A percentile compares a stretch with the other conserved stretches of the same genome.
These are phyloP conservation scores for Drosophila greeni DNA, from an alignment of 2,888 invertebrate species.

Conservation along the genomic window DNA sequence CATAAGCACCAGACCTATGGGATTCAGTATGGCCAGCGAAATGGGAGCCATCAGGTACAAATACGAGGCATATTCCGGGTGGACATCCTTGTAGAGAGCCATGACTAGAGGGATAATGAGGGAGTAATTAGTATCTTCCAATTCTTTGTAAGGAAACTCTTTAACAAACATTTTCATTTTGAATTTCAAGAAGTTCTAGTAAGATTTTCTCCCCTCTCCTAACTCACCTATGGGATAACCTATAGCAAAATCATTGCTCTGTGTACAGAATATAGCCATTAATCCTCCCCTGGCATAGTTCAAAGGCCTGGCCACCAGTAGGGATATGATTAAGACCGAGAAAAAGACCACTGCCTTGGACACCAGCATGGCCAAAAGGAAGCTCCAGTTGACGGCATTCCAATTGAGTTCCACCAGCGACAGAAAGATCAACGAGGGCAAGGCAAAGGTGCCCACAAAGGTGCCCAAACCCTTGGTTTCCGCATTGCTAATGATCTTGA, in stretches of 20 bases:
- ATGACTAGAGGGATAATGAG: constrained; percentile 81
- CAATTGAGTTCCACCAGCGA: constrained; percentile 92
- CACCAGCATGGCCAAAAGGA: constrained; percentile 90
- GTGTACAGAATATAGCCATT: constrained; percentile 96
- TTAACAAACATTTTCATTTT: too few relatives aligned
- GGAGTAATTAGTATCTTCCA: background rate
- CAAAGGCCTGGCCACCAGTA: constrained; percentile 88
- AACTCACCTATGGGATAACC: constrained; percentile 91
- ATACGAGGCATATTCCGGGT: constrained; percentile 94
- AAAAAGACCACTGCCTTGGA: constrained; percentile 93
- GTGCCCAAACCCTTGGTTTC: constrained; percentile 94
- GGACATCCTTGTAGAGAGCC: constrained; percentile 90
- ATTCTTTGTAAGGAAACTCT: background rate
- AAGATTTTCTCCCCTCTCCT: too few relatives aligned
- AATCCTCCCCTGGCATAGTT: constrained; percentile 92
- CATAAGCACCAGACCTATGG: constrained; percentile 92
- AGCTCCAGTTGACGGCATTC: constrained; percentile 92
- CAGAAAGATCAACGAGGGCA: constrained; percentile 94
- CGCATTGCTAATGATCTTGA: constrained; percentile 88
- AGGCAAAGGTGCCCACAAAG: constrained; percentile 94
- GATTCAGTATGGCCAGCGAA: constrained; percentile 94
- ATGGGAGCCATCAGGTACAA: constrained; percentile 96
- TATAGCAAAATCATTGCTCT: constrained; percentile 98
- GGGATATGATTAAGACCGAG: constrained; percentile 86
- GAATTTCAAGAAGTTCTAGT: background rate